A percentile compares a stretch with the other conserved stretches of the same genome.
Evolutionary conservation across 2,888 invertebrate genomes (phyloP).

Genomic region (Hydropsyche betteni): DNA sequence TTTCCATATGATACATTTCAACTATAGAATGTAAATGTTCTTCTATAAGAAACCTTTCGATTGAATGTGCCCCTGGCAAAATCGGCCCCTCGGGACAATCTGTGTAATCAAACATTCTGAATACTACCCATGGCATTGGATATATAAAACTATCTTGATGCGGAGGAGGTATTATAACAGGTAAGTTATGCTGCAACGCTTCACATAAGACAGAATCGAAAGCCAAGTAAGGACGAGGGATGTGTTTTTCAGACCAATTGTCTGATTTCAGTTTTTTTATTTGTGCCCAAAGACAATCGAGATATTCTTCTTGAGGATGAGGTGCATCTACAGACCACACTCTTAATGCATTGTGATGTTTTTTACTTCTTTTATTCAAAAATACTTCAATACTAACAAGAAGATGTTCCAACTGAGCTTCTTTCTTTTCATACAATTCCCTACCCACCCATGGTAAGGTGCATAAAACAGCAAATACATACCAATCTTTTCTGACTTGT

Average conservation of each 20-base stretch:
- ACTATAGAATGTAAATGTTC: slow-evolving; percentile 96
- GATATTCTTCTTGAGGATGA: slow-evolving; percentile 95
- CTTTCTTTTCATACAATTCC: slow-evolving; percentile 96
- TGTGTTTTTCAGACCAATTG: slow-evolving; percentile 97
- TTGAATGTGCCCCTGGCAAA: slow-evolving; percentile 95
- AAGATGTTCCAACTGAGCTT: slow-evolving; percentile 89
- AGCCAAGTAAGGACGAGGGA: slow-evolving; percentile 92
- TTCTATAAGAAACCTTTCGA: slow-evolving; percentile 97
- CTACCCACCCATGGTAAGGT: slow-evolving; percentile 96
- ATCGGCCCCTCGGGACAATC: slow-evolving; percentile 95
- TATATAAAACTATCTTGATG: slow-evolving; percentile 91
- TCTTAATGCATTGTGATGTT: slow-evolving; percentile 90
- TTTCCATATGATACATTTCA: slow-evolving; percentile 84
- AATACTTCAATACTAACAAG: slow-evolving; percentile 91
- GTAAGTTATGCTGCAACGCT: slow-evolving; percentile 94
- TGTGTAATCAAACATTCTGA: slow-evolving; percentile 97
- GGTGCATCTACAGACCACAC: slow-evolving; percentile 96
- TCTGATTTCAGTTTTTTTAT: slow-evolving; percentile 87
- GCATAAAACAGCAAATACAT: slow-evolving; percentile 88
- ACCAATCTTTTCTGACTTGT: slow-evolving; percentile 86
- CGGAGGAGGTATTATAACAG: slow-evolving; percentile 88
- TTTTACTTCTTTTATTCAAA: slow-evolving; percentile 89
- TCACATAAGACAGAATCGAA: slow-evolving; percentile 96
- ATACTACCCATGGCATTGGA: slow-evolving; percentile 94
- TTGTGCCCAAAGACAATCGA: slow-evolving; percentile 97